Evolutionary conservation across 2,113 vertebrate genomes (phyloP), one percentile per base, ranked within the genome.

Genomic region (Trichechus manatus): DNA sequence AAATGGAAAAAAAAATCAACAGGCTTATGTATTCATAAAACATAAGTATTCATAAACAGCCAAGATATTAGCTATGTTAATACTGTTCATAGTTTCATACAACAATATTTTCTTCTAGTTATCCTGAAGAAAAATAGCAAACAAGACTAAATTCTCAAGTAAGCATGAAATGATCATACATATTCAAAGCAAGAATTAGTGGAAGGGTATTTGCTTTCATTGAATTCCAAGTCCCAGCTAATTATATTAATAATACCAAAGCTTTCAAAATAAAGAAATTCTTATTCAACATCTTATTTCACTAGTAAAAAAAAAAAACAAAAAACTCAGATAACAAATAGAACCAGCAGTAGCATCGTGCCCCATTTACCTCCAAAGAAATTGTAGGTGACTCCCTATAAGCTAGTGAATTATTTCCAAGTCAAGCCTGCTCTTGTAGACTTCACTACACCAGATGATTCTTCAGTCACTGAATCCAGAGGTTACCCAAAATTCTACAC

Each of bases 231-330:
- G 95, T 79, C 94, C 93, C 96, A 97, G 79, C 74, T 89, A 97
- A 88, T 97, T 97, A 97, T 97, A 92, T 94, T 97, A 94, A 84
- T 83, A 96, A 97, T 94, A 78, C 72, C 87, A 87, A 97, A 84
- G 0, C 0, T 91, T 94, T 98, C 92, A 97, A 96, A 98, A 93
- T 96, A 98, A 98, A 97, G 91, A 96, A 94, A 75, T 96, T 97
- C 81, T 95, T 97, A 88, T 91, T 97, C 78, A 88, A 91, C 72
- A 93, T 98, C 92, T 97, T 72, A 80, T 97, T 98, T 97, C 94
- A 96, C 96, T 96, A 93, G 89, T 87, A 74, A 20, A 19, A 25
- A 64, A n/a, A 23, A 97, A 87, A 25, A 64, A n/a, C 20, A 97
- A 87, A 89, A 93, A 84, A 88, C 78, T 80, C 85, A 92, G 80